Conservation (phyloP, 1,140 invertebrate species). For the Drepana arcuata region DNA sequence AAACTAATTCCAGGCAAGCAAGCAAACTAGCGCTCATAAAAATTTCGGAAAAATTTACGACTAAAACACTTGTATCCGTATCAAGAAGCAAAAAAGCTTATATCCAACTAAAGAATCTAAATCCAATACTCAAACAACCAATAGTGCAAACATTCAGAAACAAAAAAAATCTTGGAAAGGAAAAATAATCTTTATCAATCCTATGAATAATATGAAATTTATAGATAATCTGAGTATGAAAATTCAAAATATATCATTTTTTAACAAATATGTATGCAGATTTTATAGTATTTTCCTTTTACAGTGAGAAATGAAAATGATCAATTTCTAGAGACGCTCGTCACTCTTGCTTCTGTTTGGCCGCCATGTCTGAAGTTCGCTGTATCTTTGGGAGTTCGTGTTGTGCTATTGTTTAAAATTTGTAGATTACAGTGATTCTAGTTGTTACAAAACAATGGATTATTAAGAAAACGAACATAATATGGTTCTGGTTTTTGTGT, state of each 20-base stretch:
- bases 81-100: no score
- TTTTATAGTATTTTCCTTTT: slow-evolving; percentile 59
- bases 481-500: slow-evolving; percentile 50
- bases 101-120: no score
- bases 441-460: slow-evolving; percentile 50
- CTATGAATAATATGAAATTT: slow-evolving; percentile 44
- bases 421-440: slow-evolving; percentile 60
- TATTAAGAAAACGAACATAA: slow-evolving; percentile 41
- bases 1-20: no score
- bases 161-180: no score
- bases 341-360: slow-evolving; percentile 53
- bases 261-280: slow-evolving; percentile 40
- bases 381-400: slow-evolving; percentile 59
- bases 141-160: no score
- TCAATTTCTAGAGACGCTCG: slow-evolving; percentile 54
- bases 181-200: slow-evolving; percentile 35
- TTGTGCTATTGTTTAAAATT: slow-evolving; percentile 64
- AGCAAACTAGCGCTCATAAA: no score
- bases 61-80: no score
- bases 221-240: slow-evolving; percentile 42
- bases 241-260: slow-evolving; percentile 45
- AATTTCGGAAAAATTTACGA: no score
- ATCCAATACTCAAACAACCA: no score
- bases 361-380: slow-evolving; percentile 68
- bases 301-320: slow-evolving; percentile 45